Evolutionary conservation across 2,113 vertebrate genomes (phyloP).

Genomic region (Halichoeres trimaculatus): DNA sequence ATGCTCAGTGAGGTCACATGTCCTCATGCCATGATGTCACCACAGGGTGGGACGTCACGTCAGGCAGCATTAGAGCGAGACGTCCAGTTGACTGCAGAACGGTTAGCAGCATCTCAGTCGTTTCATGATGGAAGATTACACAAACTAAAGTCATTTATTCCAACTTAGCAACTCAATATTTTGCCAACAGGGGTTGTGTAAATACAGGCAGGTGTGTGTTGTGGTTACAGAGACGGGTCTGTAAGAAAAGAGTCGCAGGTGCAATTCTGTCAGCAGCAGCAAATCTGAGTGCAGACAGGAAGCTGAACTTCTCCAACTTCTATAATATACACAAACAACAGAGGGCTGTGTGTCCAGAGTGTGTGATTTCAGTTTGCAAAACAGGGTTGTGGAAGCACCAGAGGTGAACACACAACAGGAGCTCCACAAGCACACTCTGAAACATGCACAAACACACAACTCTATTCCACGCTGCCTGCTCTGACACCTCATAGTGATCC

Average conservation of each 20-base stretch:
- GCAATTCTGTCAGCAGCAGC: conserved; percentile 29
- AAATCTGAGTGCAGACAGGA: conserved; percentile 31
- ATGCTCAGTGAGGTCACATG: conserved; percentile 44
- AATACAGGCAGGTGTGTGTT: conserved; percentile 31
- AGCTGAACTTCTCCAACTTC: conserved; percentile 15
- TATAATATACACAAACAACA: neutral
- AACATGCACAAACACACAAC: too few species aligned
- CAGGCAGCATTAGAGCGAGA: conserved; percentile 37
- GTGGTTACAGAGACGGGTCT: conserved; percentile 19
- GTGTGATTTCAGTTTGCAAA: too few species aligned
- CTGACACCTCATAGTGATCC: too few species aligned
- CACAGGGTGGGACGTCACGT: conserved; percentile 51
- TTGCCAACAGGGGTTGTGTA: conserved; percentile 36
- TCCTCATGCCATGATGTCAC: conserved; percentile 65
- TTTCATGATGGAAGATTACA: conserved; percentile 8
- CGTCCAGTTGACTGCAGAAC: conserved; percentile 7
- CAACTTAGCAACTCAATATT: conserved; percentile 18
- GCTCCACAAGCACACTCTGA: too few species aligned
- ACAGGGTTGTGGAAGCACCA: too few species aligned
- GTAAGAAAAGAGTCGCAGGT: conserved; percentile 40
- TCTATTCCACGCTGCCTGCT: too few species aligned
- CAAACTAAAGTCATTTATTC: conserved; percentile 17
- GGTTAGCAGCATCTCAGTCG: conserved; percentile 8
- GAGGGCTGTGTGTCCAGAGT: neutral
- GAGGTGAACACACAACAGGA: too few species aligned